Conservation (phyloP, 2,797 vertebrate species). For the Enteromius unitaeniatus region DNA sequence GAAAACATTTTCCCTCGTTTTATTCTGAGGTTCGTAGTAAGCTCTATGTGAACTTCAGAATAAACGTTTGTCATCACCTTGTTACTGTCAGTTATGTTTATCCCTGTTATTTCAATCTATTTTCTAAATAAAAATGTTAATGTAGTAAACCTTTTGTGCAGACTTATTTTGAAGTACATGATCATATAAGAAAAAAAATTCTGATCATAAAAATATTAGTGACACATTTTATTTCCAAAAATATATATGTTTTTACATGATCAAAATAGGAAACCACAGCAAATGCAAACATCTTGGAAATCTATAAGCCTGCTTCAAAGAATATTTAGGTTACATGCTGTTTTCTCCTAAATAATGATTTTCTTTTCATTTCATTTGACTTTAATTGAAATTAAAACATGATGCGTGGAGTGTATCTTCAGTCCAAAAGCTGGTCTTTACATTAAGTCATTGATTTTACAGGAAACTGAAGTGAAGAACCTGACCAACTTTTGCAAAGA, state of each 20-base stretch:
- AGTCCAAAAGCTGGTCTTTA: background rate
- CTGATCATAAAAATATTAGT: background rate
- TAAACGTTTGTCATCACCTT: background rate
- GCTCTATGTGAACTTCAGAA: background rate
- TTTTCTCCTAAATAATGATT: background rate
- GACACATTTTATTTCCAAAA: background rate
- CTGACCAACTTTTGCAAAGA: background rate
- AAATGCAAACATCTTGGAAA: background rate
- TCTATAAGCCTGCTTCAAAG: background rate
- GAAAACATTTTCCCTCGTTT: background rate
- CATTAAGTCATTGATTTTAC: background rate
- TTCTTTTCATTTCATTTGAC: background rate
- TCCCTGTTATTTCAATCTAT: background rate
- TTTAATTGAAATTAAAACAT: background rate
- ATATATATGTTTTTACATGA: background rate
- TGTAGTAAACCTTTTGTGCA: background rate
- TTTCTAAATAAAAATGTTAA: conserved; percentile 53
- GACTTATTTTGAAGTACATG: background rate
- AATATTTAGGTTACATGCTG: background rate
- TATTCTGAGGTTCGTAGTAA: background rate
- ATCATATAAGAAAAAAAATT: background rate
- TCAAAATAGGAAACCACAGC: background rate
- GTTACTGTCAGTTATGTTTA: background rate
- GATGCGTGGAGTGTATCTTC: background rate
- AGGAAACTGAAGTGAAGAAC: background rate